phyloP scores from a whole-genome alignment of 2,797 vertebrate species.

The Eutrigla gurnardus region DNA sequence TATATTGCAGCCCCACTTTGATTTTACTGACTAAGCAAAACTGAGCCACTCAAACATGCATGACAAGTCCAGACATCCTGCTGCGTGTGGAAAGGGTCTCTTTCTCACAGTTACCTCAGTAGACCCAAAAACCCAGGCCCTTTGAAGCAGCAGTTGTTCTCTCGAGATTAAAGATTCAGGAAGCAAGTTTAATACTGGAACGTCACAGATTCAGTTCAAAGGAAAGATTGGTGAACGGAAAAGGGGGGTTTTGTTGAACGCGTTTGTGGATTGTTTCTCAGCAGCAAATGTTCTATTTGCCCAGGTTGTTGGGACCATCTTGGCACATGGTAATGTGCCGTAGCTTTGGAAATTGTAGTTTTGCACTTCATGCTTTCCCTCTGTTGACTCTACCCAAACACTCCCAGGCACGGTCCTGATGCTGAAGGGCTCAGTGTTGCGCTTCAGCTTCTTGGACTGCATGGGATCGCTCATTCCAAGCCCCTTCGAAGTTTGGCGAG shows the following conservation, averaged over 20 bases:
- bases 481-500: constrained; percentile 94
- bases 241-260: constrained; percentile 17
- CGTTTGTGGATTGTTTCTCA: not conserved
- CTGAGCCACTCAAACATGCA: constrained; percentile 26
- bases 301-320: not conserved
- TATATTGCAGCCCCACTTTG: constrained; percentile 5
- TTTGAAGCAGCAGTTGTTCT: constrained; percentile 53
- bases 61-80: constrained; percentile 22
- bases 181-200: constrained; percentile 35
- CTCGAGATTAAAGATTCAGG: constrained; percentile 20
- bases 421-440: constrained; percentile 93
- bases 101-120: constrained; percentile 29
- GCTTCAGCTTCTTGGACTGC: constrained; percentile 92
- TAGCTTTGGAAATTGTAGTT: not conserved
- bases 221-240: constrained; percentile 5
- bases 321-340: not conserved
- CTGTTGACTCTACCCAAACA: constrained; percentile 11
- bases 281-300: constrained; percentile 3
- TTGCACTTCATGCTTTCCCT: constrained; percentile 1
- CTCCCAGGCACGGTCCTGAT: constrained; percentile 89
- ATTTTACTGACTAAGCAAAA: constrained; percentile 33
- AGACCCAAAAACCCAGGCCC: constrained; percentile 7
- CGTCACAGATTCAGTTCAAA: constrained; percentile 32
- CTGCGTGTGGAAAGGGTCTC: constrained; percentile 17
- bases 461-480: constrained; percentile 88